These are phyloP conservation scores for Mobula hypostoma DNA, from an alignment of 2,113 vertebrate genomes.

Conservation along the genomic window DNA sequence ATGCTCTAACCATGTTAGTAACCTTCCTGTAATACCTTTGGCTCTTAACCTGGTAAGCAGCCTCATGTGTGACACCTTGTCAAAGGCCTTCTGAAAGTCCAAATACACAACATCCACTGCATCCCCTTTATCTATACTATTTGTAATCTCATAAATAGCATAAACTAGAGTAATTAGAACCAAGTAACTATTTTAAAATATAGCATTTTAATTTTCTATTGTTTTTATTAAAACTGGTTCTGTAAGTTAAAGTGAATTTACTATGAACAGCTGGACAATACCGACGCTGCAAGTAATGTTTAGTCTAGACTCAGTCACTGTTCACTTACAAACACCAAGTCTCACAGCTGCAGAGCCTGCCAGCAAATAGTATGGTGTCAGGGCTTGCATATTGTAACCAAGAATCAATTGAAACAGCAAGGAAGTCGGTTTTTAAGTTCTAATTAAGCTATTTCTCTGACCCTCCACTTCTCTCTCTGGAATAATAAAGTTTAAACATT, in stretches of 20 bases:
- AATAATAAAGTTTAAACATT: neutral
- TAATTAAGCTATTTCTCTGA: neutral
- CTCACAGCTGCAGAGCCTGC: neutral
- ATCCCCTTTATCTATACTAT: too few relatives aligned
- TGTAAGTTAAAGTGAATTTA: neutral
- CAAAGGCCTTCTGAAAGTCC: too few relatives aligned
- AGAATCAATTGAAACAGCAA: neutral
- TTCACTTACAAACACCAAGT: constrained; percentile 2
- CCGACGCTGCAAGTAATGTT: neutral
- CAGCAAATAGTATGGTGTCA: neutral
- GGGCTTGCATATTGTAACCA: neutral
- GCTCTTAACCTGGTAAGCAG: too few relatives aligned
- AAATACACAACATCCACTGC: too few relatives aligned
- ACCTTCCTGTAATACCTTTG: too few relatives aligned
- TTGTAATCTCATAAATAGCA: too few relatives aligned
- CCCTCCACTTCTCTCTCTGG: neutral
- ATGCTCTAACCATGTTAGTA: too few relatives aligned
- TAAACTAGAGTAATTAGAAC: neutral
- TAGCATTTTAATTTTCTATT: neutral
- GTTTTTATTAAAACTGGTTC: too few relatives aligned
- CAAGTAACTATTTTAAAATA: neutral
- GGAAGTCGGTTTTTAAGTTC: neutral
- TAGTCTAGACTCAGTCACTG: neutral
- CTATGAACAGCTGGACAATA: neutral
- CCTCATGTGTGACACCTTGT: too few relatives aligned